Evolutionary conservation across 2,888 invertebrate species (phyloP).

Genomic region (Scaptomyza flava): DNA sequence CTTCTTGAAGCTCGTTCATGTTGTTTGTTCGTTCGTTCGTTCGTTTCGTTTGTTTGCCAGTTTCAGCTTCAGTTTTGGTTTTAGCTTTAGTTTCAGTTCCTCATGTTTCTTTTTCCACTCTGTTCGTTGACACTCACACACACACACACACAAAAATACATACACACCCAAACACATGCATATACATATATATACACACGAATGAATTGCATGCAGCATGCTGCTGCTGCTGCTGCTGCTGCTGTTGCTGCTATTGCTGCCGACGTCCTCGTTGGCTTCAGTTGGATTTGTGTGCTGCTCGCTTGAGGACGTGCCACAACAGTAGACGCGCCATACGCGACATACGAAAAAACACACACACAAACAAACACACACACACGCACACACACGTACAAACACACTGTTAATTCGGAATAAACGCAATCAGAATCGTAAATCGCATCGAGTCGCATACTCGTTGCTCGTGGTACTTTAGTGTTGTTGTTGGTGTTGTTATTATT

Average conservation of each 20-base stretch:
- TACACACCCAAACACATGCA: constrained; percentile 22
- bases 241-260: constrained; percentile 26
- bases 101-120: constrained; percentile 62
- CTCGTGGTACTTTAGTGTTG: constrained; percentile 15
- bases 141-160: constrained; percentile 2
- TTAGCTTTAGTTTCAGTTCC: constrained; percentile 44
- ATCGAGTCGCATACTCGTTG: constrained; percentile 14
- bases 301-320: constrained; percentile 70
- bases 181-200: constrained; percentile 12
- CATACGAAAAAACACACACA: neutral
- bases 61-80: constrained; percentile 37
- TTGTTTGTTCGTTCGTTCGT: constrained; percentile 51
- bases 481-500: constrained; percentile 17
- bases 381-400: neutral
- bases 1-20: constrained; percentile 44
- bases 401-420: constrained; percentile 20
- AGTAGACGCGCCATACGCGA: constrained; percentile 20
- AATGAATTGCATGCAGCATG: constrained; percentile 46
- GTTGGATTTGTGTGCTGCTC: constrained; percentile 69
- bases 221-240: constrained; percentile 20
- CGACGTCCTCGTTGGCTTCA: constrained; percentile 53
- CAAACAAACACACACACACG: neutral
- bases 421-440: constrained; percentile 36
- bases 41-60: constrained; percentile 54
- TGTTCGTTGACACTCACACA: constrained; percentile 39